Percentiles rank a stretch among this genome's conserved stretches.
These are phyloP conservation scores for Manis pentadactyla DNA, from an alignment of 2,797 vertebrate species.

Conservation along the genomic window DNA sequence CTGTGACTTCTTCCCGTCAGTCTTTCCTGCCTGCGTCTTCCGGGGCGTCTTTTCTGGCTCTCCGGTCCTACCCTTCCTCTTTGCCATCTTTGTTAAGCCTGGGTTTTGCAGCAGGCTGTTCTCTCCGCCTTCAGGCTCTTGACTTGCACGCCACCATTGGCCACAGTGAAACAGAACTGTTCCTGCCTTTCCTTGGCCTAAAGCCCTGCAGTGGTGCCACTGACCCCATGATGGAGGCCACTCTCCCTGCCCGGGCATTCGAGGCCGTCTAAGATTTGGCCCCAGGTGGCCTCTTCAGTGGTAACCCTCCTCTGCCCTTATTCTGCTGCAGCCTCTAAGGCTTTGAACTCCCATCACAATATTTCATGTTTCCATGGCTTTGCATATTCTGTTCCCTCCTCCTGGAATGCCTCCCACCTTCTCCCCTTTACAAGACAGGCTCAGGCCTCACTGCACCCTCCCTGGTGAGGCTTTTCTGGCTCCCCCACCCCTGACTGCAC, in stretches of 20 bases:
- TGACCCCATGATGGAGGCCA: not conserved
- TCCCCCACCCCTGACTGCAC: not conserved
- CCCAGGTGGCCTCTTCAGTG: not conserved
- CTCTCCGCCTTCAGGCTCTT: not conserved
- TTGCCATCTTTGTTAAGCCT: not conserved
- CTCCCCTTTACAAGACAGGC: not conserved
- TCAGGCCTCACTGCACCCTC: not conserved
- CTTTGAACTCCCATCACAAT: accelerated
- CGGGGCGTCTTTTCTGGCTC: not conserved
- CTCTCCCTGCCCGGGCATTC: accelerated
- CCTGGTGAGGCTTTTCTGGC: not conserved
- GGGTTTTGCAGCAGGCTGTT: accelerated
- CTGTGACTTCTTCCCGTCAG: accelerated
- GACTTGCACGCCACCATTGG: not conserved
- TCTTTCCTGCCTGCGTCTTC: not conserved
- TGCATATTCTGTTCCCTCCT: not conserved
- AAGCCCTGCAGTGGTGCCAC: accelerated
- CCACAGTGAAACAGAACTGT: no score
- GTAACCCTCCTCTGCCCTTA: not conserved
- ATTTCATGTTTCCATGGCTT: not conserved
- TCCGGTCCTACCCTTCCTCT: accelerated
- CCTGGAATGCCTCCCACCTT: not conserved
- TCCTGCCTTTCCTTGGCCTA: not conserved
- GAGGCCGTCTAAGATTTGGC: not conserved
- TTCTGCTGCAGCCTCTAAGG: not conserved